Conservation (phyloP, 2,797 vertebrate species). For the Falco novaeseelandiae region DNA sequence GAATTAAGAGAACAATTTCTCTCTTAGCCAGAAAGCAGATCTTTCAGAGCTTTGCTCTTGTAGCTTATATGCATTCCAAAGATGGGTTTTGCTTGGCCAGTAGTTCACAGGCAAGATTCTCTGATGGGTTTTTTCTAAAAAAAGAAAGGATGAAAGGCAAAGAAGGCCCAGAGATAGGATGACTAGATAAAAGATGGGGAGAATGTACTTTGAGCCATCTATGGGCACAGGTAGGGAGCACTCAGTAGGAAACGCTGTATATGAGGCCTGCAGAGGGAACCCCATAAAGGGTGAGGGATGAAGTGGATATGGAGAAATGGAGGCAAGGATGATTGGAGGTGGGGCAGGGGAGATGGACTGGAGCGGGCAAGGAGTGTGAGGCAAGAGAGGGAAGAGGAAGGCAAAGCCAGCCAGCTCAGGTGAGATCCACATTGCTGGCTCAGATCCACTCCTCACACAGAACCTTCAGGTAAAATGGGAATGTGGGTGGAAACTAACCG, state of each 20-base stretch:
- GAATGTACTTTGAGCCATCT: not conserved
- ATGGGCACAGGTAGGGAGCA: not conserved
- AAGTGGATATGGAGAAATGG: not conserved
- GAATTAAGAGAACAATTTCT: not conserved
- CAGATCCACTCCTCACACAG: not conserved
- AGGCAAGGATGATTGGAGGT: not conserved
- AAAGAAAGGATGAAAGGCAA: not conserved
- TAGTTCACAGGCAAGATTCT: not conserved
- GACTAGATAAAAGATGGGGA: not conserved
- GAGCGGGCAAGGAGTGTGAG: not conserved
- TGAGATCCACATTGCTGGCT: not conserved
- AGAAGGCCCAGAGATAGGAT: not conserved
- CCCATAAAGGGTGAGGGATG: not conserved
- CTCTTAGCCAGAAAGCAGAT: not conserved
- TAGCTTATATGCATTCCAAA: not conserved
- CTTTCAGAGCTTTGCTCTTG: not conserved
- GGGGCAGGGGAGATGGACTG: not conserved
- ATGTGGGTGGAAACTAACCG: not conserved
- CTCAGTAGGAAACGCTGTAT: not conserved
- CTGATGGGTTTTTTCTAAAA: not conserved
- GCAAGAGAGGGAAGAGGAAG: not conserved
- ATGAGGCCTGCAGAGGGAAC: not conserved
- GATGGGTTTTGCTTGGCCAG: not conserved
- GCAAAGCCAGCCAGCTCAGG: accelerated
- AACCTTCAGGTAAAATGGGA: not conserved